phyloP scores from a whole-genome alignment of 2,888 invertebrate species.

The Brachyopa scutellaris region DNA sequence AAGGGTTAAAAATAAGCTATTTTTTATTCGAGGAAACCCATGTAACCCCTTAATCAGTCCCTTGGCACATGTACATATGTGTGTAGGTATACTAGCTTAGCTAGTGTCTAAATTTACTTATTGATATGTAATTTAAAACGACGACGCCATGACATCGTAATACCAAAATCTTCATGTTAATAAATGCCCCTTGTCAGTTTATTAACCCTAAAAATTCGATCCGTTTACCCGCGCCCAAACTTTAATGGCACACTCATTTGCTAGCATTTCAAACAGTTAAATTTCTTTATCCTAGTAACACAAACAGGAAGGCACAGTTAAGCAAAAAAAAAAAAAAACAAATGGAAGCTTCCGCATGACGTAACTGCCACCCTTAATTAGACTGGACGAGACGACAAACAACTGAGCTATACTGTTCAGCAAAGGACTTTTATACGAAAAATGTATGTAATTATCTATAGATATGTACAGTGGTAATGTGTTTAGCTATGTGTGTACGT shows the following conservation, averaged over 20 bases:
- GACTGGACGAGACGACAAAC: constrained; percentile 47
- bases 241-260: constrained; percentile 18
- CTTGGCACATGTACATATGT: no score
- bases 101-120: constrained; percentile 1
- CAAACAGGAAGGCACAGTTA: constrained; percentile 6
- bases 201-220: constrained; percentile 45
- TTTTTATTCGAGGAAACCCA: no score
- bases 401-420: constrained; percentile 12
- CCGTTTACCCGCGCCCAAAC: constrained; percentile 18
- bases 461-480: neutral
- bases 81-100: no score
- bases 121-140: constrained; percentile 5
- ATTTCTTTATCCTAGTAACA: constrained; percentile 31
- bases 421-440: constrained; percentile 10
- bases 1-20: no score
- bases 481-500: neutral
- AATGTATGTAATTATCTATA: constrained; percentile 20
- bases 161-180: no score
- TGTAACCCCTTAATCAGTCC: no score
- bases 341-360: constrained; percentile 50
- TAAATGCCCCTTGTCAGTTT: constrained; percentile 5
- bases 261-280: constrained; percentile 23
- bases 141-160: neutral
- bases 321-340: neutral
- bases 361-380: constrained; percentile 55